Conservation (phyloP, 2,113 vertebrate genomes). For the Daubentonia madagascariensis region DNA sequence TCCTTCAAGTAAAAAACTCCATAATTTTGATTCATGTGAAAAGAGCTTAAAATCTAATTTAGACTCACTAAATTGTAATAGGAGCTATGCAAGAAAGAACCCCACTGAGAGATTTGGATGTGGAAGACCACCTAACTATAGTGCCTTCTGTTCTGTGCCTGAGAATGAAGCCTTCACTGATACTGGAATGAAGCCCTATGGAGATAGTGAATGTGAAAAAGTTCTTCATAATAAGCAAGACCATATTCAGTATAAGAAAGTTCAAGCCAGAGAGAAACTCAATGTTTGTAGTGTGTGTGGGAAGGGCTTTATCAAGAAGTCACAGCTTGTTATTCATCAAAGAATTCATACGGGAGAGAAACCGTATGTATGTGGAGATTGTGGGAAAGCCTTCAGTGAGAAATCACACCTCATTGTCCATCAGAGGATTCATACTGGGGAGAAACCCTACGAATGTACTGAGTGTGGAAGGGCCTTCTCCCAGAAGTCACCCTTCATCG, state of each 20-base stretch:
- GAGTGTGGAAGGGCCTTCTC: not conserved
- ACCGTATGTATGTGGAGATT: not conserved
- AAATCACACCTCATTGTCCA: not conserved
- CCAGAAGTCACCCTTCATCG: not conserved
- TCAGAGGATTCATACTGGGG: not conserved
- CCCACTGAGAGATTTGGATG: not conserved
- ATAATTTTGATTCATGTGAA: not conserved
- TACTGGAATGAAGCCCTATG: not conserved
- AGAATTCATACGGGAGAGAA: slow-evolving; percentile 33
- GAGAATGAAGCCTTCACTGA: slow-evolving; percentile 23
- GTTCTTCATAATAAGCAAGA: not conserved
- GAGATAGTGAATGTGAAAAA: not conserved
- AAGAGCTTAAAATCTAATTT: not conserved
- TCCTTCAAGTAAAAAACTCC: not conserved
- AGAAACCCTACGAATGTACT: not conserved
- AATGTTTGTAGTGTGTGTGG: slow-evolving; percentile 1
- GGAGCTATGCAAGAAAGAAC: not conserved
- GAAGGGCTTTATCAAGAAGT: slow-evolving; percentile 13
- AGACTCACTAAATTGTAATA: not conserved
- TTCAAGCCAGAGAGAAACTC: slow-evolving; percentile 15
- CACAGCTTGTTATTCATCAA: not conserved
- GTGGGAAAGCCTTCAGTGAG: not conserved
- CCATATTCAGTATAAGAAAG: not conserved
- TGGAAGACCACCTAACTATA: not conserved
- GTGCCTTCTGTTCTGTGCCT: not conserved